Base-by-base conservation (phyloP, 2,888 invertebrate genomes). In the Caenorhabditis virilis region DNA sequence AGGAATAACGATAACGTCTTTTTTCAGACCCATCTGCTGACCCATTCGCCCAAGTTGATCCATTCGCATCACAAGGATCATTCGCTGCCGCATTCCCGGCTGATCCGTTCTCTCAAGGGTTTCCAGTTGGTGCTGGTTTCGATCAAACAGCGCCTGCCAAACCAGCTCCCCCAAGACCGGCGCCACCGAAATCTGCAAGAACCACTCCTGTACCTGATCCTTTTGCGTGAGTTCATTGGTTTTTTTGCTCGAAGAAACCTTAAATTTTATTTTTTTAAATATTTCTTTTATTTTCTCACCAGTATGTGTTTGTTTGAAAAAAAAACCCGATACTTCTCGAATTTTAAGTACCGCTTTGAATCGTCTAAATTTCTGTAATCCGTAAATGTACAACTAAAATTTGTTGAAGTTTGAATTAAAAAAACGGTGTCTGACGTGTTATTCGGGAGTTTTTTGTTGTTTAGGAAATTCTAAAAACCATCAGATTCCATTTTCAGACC, bases 1-100 rank as follows among this genome's bases (percentile, higher is more conserved):
- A n/a, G n/a, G n/a, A n/a, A n/a, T n/a, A n/a, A n/a, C n/a, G n/a
- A n/a, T n/a, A n/a, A n/a, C n/a, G 18, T 13, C 16, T 7, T 39
- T 22, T 39, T 65, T 11, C 52, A 66, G 66, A 57, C 42, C 52
- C 52, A 18, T 41, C 54, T 2, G 46, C 65, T 20, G 72, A 72
- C 46, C 72, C 72, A 26, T 72, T 72, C 38, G 69, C 72, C n/a
- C 66, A 72, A 46, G 62, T 62, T 7, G 72, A 72, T 51, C 72
- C 63, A 22, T 72, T 72, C 54, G 57, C 58, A 11, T 60, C 60
- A 1, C 45, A 55, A 16, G 61, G 41, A 11, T 48, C 51, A 20
- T 64, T 64, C 15, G 57, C 56, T n/a, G 57, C 64, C 25, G 64
- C 57, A 0, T 69, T 69, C 42, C 69, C 69, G 22, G 16, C 59